These are phyloP conservation scores for Zaprionus camerounensis DNA, from an alignment of 1,140 invertebrate genomes.

Conservation along the genomic window DNA sequence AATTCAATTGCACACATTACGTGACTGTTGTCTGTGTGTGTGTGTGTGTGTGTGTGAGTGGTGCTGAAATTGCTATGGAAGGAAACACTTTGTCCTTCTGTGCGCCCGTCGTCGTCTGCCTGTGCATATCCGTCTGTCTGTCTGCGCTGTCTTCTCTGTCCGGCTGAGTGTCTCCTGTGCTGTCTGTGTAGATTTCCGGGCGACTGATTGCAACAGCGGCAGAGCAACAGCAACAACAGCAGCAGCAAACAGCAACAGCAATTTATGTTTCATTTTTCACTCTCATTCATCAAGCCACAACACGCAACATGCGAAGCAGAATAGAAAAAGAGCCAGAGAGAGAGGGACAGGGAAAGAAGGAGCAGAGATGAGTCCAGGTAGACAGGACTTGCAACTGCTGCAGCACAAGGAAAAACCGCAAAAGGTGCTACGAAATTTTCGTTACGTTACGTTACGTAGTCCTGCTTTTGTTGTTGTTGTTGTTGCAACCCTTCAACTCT, in stretches of 20 bases:
- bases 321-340: conserved; percentile 15
- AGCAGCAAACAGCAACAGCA: conserved; percentile 30
- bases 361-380: conserved; percentile 1
- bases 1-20: conserved; percentile 57
- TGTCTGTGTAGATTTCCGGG: conserved; percentile 78
- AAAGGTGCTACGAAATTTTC: conserved; percentile 38
- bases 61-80: conserved; percentile 23
- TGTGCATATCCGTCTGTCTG: conserved; percentile 58
- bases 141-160: conserved; percentile 40
- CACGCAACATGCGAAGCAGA: conserved; percentile 59
- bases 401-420: conserved; percentile 29
- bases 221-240: conserved; percentile 33
- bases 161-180: conserved; percentile 36
- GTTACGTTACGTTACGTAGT: conserved; percentile 4
- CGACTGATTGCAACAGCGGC: conserved; percentile 72
- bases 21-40: conserved; percentile 49
- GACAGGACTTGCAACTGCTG: not conserved
- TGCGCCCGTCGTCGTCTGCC: conserved; percentile 16
- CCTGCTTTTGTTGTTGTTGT: not conserved
- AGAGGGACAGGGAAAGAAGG: not conserved
- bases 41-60: conserved; percentile 28
- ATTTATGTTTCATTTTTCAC: conserved; percentile 77
- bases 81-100: conserved; percentile 69
- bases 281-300: conserved; percentile 76
- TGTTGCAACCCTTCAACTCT: conserved; percentile 42